These are phyloP conservation scores for Pollicipes pollicipes DNA, from an alignment of 1,140 invertebrate genomes.

Conservation along the genomic window DNA sequence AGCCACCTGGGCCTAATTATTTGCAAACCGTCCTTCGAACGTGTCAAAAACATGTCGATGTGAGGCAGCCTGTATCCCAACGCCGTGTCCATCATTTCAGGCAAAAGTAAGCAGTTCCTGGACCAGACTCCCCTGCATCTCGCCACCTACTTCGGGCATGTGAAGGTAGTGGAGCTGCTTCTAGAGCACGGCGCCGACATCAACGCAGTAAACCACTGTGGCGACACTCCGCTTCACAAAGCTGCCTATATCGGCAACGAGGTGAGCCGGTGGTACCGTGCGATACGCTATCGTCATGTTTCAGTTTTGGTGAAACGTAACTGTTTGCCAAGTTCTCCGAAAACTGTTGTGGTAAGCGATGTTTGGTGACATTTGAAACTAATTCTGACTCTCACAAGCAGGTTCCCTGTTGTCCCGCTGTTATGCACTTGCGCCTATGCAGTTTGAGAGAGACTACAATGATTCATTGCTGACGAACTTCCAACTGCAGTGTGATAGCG, in stretches of 20 bases:
- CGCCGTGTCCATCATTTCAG: slow-evolving; percentile 17
- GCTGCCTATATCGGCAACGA: slow-evolving; percentile 30
- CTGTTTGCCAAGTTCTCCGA: slow-evolving; percentile 8
- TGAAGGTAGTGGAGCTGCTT: slow-evolving; percentile 24
- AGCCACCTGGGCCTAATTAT: neutral
- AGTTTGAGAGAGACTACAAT: too few relatives aligned
- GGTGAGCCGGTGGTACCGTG: slow-evolving; percentile 10
- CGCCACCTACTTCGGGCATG: slow-evolving; percentile 34
- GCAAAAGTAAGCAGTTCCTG: slow-evolving; percentile 31
- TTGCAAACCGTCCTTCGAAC: slow-evolving; percentile 8
- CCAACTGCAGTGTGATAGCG: too few relatives aligned
- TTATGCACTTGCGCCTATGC: too few relatives aligned
- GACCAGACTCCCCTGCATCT: slow-evolving; percentile 33
- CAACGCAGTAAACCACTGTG: slow-evolving; percentile 29
- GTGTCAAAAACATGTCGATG: neutral
- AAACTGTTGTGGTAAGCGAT: too few relatives aligned
- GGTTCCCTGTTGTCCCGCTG: too few relatives aligned
- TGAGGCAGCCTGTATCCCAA: slow-evolving; percentile 15
- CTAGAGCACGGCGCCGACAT: slow-evolving; percentile 30
- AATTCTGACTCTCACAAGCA: too few relatives aligned
- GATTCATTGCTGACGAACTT: too few relatives aligned
- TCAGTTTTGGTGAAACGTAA: neutral
- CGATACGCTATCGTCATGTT: neutral
- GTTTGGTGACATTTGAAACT: too few relatives aligned
- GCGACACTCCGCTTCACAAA: slow-evolving; percentile 34